Conservation (phyloP, 1,140 invertebrate species). For the Drosophila tsacasi region DNA sequence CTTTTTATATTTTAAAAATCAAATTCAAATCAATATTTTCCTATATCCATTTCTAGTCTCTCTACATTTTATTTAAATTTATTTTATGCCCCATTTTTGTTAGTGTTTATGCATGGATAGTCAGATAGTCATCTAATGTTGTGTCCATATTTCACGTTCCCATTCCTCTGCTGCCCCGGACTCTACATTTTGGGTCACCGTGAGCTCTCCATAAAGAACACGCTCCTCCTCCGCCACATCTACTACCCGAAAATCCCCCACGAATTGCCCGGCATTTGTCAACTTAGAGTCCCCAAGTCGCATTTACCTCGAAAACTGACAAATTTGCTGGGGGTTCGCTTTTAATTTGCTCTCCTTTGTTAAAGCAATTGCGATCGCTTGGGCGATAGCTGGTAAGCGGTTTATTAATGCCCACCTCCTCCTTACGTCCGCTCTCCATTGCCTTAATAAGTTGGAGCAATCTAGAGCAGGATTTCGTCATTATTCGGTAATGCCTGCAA, state of each 20-base stretch:
- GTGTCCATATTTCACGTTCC: constrained; percentile 49
- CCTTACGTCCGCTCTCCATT: background rate
- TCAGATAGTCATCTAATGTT: constrained; percentile 39
- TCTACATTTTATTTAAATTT: background rate
- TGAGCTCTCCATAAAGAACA: constrained; percentile 25
- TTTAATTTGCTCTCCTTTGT: constrained; percentile 58
- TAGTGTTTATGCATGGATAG: constrained; percentile 25
- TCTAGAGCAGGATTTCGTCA: constrained; percentile 41
- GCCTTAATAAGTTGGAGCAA: constrained; percentile 12
- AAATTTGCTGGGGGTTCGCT: constrained; percentile 52
- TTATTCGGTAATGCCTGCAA: constrained; percentile 27
- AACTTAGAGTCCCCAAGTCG: constrained; percentile 30
- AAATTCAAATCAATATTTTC: background rate
- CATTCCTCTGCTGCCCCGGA: constrained; percentile 25
- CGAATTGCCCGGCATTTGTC: constrained; percentile 34
- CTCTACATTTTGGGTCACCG: constrained; percentile 43
- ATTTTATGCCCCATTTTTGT: background rate
- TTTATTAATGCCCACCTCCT: constrained; percentile 32
- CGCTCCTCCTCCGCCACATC: background rate
- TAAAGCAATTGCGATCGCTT: constrained; percentile 40
- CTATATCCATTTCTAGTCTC: no score
- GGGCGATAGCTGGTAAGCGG: constrained; percentile 42
- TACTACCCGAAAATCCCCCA: background rate
- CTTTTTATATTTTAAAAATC: background rate
- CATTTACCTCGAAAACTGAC: constrained; percentile 38